Conservation (phyloP, 2,888 invertebrate species). For the Diarsia mendica region DNA sequence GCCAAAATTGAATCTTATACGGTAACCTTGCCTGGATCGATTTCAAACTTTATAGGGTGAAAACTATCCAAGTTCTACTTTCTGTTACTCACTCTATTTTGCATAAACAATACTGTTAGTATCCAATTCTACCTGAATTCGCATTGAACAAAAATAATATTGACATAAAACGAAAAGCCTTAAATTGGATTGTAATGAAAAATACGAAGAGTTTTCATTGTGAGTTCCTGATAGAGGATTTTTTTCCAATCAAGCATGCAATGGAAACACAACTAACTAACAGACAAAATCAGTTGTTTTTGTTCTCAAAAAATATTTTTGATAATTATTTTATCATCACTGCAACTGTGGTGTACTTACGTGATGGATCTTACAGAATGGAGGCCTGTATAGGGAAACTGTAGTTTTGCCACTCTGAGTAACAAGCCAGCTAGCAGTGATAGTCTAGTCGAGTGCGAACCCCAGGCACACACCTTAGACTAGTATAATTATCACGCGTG, state of each 20-base stretch:
- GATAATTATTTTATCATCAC: background rate
- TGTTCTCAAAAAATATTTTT: background rate
- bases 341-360: background rate
- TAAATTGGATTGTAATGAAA: background rate
- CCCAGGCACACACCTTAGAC: too few species aligned
- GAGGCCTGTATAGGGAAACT: background rate
- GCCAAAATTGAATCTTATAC: conserved; percentile 42
- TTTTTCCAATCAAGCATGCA: background rate
- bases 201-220: background rate
- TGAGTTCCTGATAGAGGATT: background rate
- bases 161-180: background rate
- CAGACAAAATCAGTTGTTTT: background rate
- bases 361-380: background rate
- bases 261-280: background rate
- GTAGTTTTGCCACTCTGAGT: background rate
- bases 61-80: conserved; percentile 15
- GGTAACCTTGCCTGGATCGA: conserved; percentile 26
- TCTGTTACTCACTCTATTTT: conserved; percentile 19
- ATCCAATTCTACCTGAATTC: background rate
- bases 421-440: background rate
- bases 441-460: too few species aligned
- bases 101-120: conserved; percentile 15
- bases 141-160: conserved; percentile 1
- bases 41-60: conserved; percentile 27
- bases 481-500: too few species aligned